Evolutionary conservation across 2,113 vertebrate genomes (phyloP).

Genomic region (Irena cyanogastra): DNA sequence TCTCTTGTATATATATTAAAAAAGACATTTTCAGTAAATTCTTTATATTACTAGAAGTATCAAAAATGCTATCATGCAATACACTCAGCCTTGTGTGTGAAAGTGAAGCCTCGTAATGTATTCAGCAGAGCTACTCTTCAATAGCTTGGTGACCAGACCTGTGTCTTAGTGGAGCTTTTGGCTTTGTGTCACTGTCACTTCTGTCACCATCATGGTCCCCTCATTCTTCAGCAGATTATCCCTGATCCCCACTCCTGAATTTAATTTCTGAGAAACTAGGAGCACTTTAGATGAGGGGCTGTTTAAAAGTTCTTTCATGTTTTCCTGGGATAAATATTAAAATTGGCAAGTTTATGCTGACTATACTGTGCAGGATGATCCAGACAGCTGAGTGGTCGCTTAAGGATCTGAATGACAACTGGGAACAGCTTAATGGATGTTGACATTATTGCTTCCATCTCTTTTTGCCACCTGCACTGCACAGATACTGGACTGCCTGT

Average conservation of each 20-base stretch:
- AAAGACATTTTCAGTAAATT: background rate
- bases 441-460: conserved; percentile 31
- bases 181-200: background rate
- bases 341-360: background rate
- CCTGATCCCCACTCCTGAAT: background rate
- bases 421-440: conserved; percentile 28
- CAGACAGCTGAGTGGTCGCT: conserved; percentile 9
- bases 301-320: background rate
- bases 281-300: background rate
- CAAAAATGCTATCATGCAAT: background rate
- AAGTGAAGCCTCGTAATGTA: background rate
- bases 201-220: background rate
- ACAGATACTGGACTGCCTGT: conserved; percentile 46
- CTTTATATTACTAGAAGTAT: background rate
- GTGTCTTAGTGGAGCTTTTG: background rate
- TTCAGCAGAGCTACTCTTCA: background rate
- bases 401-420: conserved; percentile 26
- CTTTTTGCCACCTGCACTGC: conserved; percentile 36
- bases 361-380: background rate
- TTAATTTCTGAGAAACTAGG: background rate
- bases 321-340: background rate
- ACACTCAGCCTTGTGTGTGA: background rate
- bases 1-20: background rate
- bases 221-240: background rate
- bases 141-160: background rate